Conservation (phyloP, 1,140 invertebrate species). For the Lordiphosa stackelbergi region DNA sequence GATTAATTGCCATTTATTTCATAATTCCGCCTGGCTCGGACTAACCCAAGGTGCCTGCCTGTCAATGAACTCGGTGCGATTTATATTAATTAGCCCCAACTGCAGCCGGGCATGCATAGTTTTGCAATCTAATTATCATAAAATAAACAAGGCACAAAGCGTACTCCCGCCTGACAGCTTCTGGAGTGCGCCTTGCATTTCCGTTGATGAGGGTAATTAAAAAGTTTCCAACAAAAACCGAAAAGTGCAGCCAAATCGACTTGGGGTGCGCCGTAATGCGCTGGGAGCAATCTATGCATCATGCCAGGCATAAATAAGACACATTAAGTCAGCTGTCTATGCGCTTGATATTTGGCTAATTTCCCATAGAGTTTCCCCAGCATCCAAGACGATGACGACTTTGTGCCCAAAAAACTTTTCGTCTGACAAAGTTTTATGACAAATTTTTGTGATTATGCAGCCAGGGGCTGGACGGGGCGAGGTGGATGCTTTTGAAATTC, state of each 20-base stretch:
- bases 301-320: slow-evolving; percentile 50
- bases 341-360: slow-evolving; percentile 38
- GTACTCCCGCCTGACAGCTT: slow-evolving; percentile 1
- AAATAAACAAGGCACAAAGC: slow-evolving; percentile 33
- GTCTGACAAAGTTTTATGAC: slow-evolving; percentile 67
- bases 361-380: slow-evolving; percentile 18
- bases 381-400: slow-evolving; percentile 30
- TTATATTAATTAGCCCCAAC: too few species aligned
- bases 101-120: slow-evolving; percentile 4
- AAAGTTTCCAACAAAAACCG: slow-evolving; percentile 47
- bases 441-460: slow-evolving; percentile 66
- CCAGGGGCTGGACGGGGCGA: neutral
- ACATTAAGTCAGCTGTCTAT: slow-evolving; percentile 31
- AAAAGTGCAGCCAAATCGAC: slow-evolving; percentile 42
- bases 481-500: slow-evolving; percentile 26
- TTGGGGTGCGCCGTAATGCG: slow-evolving; percentile 16
- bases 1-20: slow-evolving; percentile 44
- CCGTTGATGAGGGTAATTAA: slow-evolving; percentile 70
- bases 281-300: slow-evolving; percentile 21
- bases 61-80: too few species aligned
- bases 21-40: slow-evolving; percentile 20
- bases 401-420: slow-evolving; percentile 51
- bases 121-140: slow-evolving; percentile 50
- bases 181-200: slow-evolving; percentile 45
- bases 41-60: too few species aligned